phyloP scores from a whole-genome alignment of 1,140 invertebrate genomes.

The Lethocerus indicus region DNA sequence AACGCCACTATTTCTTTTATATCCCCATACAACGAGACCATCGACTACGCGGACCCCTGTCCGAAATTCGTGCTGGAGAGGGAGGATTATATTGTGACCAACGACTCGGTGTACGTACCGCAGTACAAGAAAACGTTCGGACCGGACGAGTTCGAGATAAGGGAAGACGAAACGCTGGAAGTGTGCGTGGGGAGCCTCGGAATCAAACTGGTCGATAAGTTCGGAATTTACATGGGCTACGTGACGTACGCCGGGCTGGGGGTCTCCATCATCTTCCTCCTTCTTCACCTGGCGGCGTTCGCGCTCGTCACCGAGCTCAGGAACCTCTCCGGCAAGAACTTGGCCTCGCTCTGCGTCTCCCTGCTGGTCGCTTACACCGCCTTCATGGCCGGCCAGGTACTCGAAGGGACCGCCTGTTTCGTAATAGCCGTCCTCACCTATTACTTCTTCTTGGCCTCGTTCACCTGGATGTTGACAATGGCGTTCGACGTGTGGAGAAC shows the following conservation, averaged over 20 bases:
- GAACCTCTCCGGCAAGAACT: constrained; percentile 33
- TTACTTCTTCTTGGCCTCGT: constrained; percentile 34
- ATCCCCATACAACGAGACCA: background rate
- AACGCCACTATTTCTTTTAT: constrained; percentile 1
- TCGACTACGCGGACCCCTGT: background rate
- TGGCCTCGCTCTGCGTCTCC: constrained; percentile 29
- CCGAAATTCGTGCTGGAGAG: constrained; percentile 9
- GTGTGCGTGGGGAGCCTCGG: constrained; percentile 20
- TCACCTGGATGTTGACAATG: constrained; percentile 42
- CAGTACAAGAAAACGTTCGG: constrained; percentile 23
- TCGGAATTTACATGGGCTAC: constrained; percentile 26
- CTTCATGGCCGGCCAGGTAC: constrained; percentile 26
- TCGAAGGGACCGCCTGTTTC: constrained; percentile 20
- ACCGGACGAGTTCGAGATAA: constrained; percentile 15
- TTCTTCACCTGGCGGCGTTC: constrained; percentile 29
- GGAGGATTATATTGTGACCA: background rate
- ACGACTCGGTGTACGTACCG: constrained; percentile 23
- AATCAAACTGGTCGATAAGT: constrained; percentile 23
- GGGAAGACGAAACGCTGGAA: constrained; percentile 14
- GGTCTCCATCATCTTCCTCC: constrained; percentile 29
- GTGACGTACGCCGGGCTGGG: constrained; percentile 27
- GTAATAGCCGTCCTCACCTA: constrained; percentile 28
- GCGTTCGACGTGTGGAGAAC: constrained; percentile 38
- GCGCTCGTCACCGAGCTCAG: constrained; percentile 27
- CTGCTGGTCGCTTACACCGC: constrained; percentile 28